Conservation (phyloP, 2,888 invertebrate species). For the Eilema griseolum region DNA sequence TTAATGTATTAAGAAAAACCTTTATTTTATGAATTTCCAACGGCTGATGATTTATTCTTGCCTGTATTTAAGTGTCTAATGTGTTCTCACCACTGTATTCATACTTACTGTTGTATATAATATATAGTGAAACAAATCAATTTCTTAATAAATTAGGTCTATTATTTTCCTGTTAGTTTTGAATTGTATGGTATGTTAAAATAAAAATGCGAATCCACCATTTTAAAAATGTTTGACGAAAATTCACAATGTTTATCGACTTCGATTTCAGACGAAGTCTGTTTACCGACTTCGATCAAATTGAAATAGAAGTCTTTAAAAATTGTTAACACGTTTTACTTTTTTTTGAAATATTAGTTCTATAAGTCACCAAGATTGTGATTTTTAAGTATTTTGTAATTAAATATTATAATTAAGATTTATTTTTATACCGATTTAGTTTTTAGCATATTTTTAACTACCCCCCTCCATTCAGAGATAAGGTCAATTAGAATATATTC, state of each 20-base stretch:
- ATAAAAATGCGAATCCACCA: constrained; percentile 25
- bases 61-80: constrained; percentile 46
- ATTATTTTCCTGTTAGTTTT: constrained; percentile 25
- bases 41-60: constrained; percentile 10
- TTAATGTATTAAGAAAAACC: background rate
- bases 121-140: constrained; percentile 47
- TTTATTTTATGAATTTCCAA: background rate
- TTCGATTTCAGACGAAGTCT: background rate
- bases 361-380: constrained; percentile 80
- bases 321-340: constrained; percentile 35
- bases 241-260: constrained; percentile 14
- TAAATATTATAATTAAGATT: constrained; percentile 62
- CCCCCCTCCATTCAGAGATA: constrained; percentile 30
- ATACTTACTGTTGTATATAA: constrained; percentile 60
- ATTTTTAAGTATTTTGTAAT: constrained; percentile 73
- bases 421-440: constrained; percentile 80
- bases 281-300: constrained; percentile 11
- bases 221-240: constrained; percentile 6
- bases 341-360: constrained; percentile 56
- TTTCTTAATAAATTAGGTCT: constrained; percentile 33
- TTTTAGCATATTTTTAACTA: constrained; percentile 51
- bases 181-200: constrained; percentile 33
- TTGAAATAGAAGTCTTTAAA: constrained; percentile 8
- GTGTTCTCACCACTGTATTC: constrained; percentile 75
- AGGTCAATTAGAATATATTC: constrained; percentile 53